phyloP scores from a whole-genome alignment of 1,140 invertebrate genomes.

The Aradophagus sp. region DNA sequence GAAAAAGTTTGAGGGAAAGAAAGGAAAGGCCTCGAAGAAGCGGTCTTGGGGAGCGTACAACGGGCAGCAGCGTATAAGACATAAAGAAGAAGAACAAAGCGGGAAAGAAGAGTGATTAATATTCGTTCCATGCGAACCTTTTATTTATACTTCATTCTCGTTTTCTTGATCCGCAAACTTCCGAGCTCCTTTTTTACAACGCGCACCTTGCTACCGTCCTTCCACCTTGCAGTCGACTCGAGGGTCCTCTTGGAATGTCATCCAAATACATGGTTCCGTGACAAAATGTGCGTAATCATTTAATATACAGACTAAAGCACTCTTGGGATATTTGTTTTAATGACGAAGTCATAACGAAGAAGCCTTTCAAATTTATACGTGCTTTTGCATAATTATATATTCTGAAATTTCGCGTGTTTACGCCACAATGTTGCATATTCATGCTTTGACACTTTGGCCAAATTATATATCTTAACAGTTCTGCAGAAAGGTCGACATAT shows the following conservation, averaged over 20 bases:
- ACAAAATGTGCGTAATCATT: slow-evolving; percentile 33
- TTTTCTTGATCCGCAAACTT: slow-evolving; percentile 40
- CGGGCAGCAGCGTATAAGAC: slow-evolving; percentile 19
- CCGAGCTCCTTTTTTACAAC: slow-evolving; percentile 15
- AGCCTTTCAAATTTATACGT: no score
- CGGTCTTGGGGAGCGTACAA: slow-evolving; percentile 18
- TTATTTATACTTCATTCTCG: slow-evolving; percentile 36
- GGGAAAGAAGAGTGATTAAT: slow-evolving; percentile 42
- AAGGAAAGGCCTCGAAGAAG: slow-evolving; percentile 11
- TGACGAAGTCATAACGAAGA: no score
- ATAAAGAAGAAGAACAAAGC: slow-evolving; percentile 14
- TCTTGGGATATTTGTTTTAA: slow-evolving; percentile 24
- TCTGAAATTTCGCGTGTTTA: no score
- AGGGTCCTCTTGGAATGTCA: slow-evolving; percentile 15
- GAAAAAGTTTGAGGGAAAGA: slow-evolving; percentile 10
- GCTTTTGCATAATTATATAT: no score
- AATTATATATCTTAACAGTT: no score
- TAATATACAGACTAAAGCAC: slow-evolving; percentile 18
- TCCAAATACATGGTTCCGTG: slow-evolving; percentile 26
- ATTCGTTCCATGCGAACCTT: slow-evolving; percentile 37
- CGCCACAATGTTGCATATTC: no score
- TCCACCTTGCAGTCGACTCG: neutral
- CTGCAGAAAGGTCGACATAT: no score
- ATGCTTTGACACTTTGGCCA: no score
- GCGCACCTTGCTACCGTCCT: slow-evolving; percentile 24